Percentiles rank a stretch among this genome's conserved stretches.
phyloP scores from a whole-genome alignment of 2,888 invertebrate species.

The Phoenoteleia sp. region DNA sequence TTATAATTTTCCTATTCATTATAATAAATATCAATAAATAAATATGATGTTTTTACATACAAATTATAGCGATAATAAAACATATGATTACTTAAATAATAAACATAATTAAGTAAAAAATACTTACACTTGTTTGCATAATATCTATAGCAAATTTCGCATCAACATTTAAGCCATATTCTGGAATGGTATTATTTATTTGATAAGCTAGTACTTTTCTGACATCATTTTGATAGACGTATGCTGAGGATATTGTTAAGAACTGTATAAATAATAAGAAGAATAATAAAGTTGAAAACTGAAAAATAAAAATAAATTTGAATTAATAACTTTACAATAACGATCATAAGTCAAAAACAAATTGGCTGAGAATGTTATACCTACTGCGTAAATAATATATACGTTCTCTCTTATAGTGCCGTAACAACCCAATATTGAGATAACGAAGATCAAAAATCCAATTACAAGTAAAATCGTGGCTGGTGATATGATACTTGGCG shows the following conservation, averaged over 20 bases:
- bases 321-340: background rate
- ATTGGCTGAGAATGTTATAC: slow-evolving; percentile 52
- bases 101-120: background rate
- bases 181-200: slow-evolving; percentile 87
- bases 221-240: slow-evolving; percentile 87
- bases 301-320: slow-evolving; percentile 15
- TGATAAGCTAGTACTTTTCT: slow-evolving; percentile 85
- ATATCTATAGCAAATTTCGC: slow-evolving; percentile 88
- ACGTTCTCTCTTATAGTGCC: slow-evolving; percentile 94
- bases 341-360: background rate
- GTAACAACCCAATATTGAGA: slow-evolving; percentile 93
- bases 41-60: too few relatives aligned
- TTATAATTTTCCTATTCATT: background rate
- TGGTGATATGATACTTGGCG: slow-evolving; percentile 90
- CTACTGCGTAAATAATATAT: slow-evolving; percentile 89
- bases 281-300: slow-evolving; percentile 65
- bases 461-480: slow-evolving; percentile 92
- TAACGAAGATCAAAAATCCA: slow-evolving; percentile 92
- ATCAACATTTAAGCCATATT: slow-evolving; percentile 84
- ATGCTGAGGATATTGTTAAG: slow-evolving; percentile 89
- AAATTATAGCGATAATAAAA: too few relatives aligned
- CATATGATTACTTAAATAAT: too few relatives aligned
- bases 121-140: slow-evolving; percentile 88
- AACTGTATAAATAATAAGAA: slow-evolving; percentile 63
- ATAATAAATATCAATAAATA: background rate